phyloP scores from a whole-genome alignment of 2,113 vertebrate genomes.

The Ursus arctos region DNA sequence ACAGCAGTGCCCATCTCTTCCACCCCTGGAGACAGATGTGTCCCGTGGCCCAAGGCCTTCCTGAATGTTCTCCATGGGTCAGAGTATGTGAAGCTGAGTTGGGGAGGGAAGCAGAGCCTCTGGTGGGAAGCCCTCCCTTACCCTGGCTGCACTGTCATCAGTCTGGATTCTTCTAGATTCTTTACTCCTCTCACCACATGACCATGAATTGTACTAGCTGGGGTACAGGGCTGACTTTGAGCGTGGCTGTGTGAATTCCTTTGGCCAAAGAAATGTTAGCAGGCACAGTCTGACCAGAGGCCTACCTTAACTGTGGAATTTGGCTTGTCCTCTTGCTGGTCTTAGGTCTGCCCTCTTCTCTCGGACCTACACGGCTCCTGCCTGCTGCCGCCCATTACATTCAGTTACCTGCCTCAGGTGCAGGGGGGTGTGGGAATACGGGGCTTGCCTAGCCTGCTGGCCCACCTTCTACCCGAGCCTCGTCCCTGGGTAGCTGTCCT shows the following conservation, averaged over 20 bases:
- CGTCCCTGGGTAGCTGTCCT: too few species aligned
- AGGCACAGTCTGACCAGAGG: background rate
- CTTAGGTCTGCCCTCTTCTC: background rate
- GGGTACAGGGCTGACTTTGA: background rate
- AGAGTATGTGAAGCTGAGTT: background rate
- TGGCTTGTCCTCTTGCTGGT: background rate
- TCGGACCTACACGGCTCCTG: rapidly evolving
- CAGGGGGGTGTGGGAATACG: background rate
- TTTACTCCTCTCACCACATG: background rate
- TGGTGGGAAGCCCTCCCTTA: background rate
- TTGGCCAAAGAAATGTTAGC: background rate
- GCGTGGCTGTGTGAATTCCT: rapidly evolving
- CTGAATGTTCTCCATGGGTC: background rate
- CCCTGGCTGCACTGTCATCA: background rate
- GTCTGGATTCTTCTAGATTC: background rate
- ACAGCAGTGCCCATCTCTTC: background rate
- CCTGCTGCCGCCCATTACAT: rapidly evolving
- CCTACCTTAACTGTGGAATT: background rate
- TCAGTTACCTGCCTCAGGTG: background rate
- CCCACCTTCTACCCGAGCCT: background rate
- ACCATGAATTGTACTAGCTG: rapidly evolving
- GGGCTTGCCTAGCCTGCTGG: background rate
- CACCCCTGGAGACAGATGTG: background rate
- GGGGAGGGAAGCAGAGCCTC: too few species aligned
- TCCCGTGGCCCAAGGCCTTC: rapidly evolving